Base-by-base conservation (phyloP, 2,113 vertebrate species). In the Microcebus ravelobensis region DNA sequence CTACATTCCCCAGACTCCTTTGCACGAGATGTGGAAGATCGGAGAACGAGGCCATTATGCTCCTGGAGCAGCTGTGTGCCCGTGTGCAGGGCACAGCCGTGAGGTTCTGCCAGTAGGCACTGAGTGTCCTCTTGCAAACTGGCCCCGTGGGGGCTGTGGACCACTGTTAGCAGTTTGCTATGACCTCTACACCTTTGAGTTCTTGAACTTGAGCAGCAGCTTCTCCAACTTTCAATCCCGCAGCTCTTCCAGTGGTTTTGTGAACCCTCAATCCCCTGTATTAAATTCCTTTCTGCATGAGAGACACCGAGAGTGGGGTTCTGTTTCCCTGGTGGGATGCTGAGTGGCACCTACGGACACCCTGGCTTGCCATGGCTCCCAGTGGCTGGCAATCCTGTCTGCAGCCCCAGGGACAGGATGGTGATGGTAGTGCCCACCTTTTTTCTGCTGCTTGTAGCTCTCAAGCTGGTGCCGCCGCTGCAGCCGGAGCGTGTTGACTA, bases 381-480 rank as follows among this genome's bases (percentile, higher is more conserved):
- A 29, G 15, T 2, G 31, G 34, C 8, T 14, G 48, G 65, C 34
- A 9, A n/a, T 29, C 39, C 5, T 73, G 57, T 12, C 39, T 3
- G 25, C 8, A 15, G 79, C 74, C 34, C 25, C 17, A 0, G 18
- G 84, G 87, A 68, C 27, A 20, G 0, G 0, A 20, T 8, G 14
- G 0, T 2, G 3, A 8, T 23, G 2, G 0, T 0, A 36, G 13
- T 14, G 6, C 97, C 95, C 85, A 98, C 98, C 98, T 98, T 98
- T 98, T 71, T 98, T 98, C 76, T 98, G 98, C 94, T 98, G 98
- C 93, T 98, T 98, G 89, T 98, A 98, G 74, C 95, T 98, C 74
- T 98, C 98, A 7, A 98, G 96, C 87, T 98, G 98, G 20, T 98
- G 98, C 20, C 97, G 98, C 25, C 74, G 96, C 94, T 98, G 98